A percentile compares a stretch with the other conserved stretches of the same genome.
phyloP scores from a whole-genome alignment of 2,797 vertebrate species.

The Micropoecilia bifurca region DNA sequence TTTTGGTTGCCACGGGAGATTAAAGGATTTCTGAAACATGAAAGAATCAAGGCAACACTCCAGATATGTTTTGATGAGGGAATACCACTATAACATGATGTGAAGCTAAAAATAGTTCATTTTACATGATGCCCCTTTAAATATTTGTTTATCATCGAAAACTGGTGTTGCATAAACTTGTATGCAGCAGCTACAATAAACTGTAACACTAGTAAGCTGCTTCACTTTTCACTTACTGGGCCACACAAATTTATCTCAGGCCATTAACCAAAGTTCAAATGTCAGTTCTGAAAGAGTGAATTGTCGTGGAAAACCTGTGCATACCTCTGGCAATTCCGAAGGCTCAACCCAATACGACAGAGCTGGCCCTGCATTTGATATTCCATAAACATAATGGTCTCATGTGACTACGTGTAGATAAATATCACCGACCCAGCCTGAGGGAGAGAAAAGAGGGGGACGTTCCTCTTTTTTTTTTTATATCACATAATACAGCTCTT shows the following conservation, averaged over 20 bases:
- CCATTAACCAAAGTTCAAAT: slow-evolving; percentile 68
- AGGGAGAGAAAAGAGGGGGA: slow-evolving; percentile 74
- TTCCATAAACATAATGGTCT: slow-evolving; percentile 81
- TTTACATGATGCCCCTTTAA: neutral
- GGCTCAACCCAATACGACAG: slow-evolving; percentile 56
- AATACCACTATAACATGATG: no score
- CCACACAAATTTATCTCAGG: slow-evolving; percentile 59
- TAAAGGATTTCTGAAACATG: no score
- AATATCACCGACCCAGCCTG: slow-evolving; percentile 76
- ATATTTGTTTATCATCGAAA: slow-evolving; percentile 26
- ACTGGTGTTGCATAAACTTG: slow-evolving; percentile 26
- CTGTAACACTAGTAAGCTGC: slow-evolving; percentile 45
- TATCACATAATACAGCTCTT: slow-evolving; percentile 92
- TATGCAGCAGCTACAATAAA: slow-evolving; percentile 20
- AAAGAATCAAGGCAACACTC: no score
- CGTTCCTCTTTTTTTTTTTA: slow-evolving; percentile 71
- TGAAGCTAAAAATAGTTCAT: no score
- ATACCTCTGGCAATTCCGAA: slow-evolving; percentile 66
- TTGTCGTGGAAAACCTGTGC: slow-evolving; percentile 63
- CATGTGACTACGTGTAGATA: slow-evolving; percentile 78
- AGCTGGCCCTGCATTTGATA: slow-evolving; percentile 70
- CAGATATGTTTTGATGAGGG: no score
- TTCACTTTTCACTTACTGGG: slow-evolving; percentile 29
- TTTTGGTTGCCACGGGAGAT: no score
- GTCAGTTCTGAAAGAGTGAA: slow-evolving; percentile 64